Evolutionary conservation across 2,888 invertebrate genomes (phyloP), one percentile per base, ranked within the genome.

Genomic region (Agonopterix subpropinquella): DNA sequence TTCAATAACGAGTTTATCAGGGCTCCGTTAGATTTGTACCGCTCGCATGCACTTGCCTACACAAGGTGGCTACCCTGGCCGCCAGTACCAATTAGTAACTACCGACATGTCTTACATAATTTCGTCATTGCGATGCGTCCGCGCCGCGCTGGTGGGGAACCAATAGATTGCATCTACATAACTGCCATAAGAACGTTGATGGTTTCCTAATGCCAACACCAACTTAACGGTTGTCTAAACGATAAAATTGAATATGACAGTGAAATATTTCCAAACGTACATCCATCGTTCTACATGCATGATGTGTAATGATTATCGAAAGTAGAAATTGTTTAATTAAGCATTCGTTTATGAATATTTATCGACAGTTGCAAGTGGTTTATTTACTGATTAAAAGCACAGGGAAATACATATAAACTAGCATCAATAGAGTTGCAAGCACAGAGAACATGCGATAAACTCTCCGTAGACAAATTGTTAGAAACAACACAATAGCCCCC

Each of bases 71-170:
- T 13, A 13, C 13, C 2, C 13, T 57, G 60, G 65, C 65, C 65
- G 67, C 65, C 69, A 60, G 70, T 71, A 69, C 65, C 79, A 82
- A 83, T 85, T 86, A 85, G 76, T 75, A 65, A 70, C 68, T 63
- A 69, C 70, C 65, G 70, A 73, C 75, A 67, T 70, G 68, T 68
- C 65, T 73, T 70, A 67, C 65, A 68, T 74, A 75, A 80, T 80
- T 78, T 77, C 66, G 67, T 76, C 72, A 70, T 70, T 73, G 67
- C 66, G 51, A 53, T 55, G 54, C 59, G 55, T 55, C 54, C n/a
- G 48, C 54, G 56, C 56, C 59, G 54, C 53, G 11, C 10, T 11
- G 13, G 11, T 42, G 39, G 45, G 18, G 42, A 55, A 59, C 57
- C 58, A 51, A 61, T 54, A 63, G 65, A 70, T 69, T 61, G 55